Percentiles rank a stretch among this genome's conserved stretches.
Conservation (phyloP, 2,888 invertebrate species). For the Eupithecia vulgata region DNA sequence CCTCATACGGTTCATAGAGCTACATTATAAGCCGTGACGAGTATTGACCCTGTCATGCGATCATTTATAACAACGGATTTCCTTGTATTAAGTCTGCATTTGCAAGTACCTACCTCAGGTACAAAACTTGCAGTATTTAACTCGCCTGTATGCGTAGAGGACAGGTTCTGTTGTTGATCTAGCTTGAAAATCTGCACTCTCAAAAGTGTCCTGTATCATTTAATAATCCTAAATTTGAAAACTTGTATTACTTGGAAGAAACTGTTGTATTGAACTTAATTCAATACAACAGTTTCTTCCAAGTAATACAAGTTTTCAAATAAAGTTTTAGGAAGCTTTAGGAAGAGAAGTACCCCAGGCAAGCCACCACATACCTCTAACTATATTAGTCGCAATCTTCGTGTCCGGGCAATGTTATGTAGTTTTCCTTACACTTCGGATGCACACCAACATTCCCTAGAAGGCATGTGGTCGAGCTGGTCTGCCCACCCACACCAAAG, state of each 20-base stretch:
- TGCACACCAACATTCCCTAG: conserved; percentile 77
- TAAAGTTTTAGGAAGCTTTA: not conserved
- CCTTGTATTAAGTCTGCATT: conserved; percentile 12
- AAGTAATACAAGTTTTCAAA: not conserved
- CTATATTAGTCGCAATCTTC: conserved; percentile 25
- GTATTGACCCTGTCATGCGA: conserved; percentile 57
- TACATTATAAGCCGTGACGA: conserved; percentile 55
- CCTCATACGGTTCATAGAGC: conserved; percentile 53
- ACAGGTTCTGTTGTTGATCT: not conserved
- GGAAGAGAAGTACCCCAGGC: not conserved
- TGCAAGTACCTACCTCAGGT: not conserved
- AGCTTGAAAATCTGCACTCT: not conserved
- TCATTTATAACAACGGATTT: conserved; percentile 27
- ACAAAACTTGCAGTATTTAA: not conserved
- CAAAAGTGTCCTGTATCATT: not conserved
- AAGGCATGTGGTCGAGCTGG: conserved; percentile 68
- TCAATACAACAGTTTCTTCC: not conserved
- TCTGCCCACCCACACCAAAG: conserved; percentile 62
- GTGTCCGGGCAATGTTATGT: conserved; percentile 44
- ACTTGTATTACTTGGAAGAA: too few relatives aligned
- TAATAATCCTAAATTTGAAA: not conserved
- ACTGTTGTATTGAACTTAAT: too few relatives aligned
- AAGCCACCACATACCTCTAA: conserved; percentile 13
- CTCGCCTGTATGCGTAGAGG: not conserved
- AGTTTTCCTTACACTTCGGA: conserved; percentile 65